Evolutionary conservation across 2,888 invertebrate species (phyloP), one percentile per base, ranked within the genome.

Genomic region (Imbricaverruca yamaguchii): DNA sequence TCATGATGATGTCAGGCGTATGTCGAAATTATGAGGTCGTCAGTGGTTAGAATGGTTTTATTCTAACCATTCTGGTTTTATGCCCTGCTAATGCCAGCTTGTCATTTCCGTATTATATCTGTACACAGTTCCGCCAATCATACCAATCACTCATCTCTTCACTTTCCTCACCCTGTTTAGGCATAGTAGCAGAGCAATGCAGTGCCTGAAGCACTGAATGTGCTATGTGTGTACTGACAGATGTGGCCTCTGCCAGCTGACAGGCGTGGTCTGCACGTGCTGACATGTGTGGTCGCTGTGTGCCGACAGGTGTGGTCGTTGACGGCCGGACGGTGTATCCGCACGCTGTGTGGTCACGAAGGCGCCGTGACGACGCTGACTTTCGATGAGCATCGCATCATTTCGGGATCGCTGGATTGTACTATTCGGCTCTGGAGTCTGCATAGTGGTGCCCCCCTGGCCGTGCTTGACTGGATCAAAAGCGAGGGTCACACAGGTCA

Each of bases 391-490:
- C 81, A 83, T 56, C 85, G 88, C 61, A 87, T 89, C n/a, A 86
- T 89, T 63, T 88, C 88, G 81, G 89, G 89, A 18, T 89, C 89
- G 18, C 85, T 89, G 39, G 89, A 89, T 84, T 87, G 88, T 83
- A 87, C 88, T 81, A 87, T 89, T 82, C 89, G 89, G 84, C 87
- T 89, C 83, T 89, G 89, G 89, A 87, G 87, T 83, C 84, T 89
- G 39, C 85, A 85, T 63, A 86, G 86, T 6, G 88, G 88, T 12
- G 84, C 86, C 67, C 89, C 89, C 84, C 84, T 87, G 55, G 87
- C 87, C 81, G 89, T 89, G 57, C 87, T 89, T 53, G 89, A 89
- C 85, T 89, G 89, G 89, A 89, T 88, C 86, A 87, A 87, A 79
- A 88, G 88, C 18, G 89, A 89, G 84, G 89, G 89, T n/a, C 89